Evolutionary conservation across 2,888 invertebrate species (phyloP).

Genomic region (Idaea aversata): DNA sequence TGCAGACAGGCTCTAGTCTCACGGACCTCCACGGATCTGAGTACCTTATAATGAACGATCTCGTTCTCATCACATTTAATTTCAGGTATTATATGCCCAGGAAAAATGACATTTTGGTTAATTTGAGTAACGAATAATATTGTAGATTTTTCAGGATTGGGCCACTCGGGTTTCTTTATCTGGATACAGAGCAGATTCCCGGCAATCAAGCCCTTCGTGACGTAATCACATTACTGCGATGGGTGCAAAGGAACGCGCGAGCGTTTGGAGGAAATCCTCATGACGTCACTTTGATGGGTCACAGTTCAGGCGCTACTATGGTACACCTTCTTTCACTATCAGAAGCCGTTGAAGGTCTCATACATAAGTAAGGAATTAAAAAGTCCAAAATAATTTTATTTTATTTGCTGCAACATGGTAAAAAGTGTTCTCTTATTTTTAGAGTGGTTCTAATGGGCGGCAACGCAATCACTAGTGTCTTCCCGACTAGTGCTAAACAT

Average conservation of each 20-base stretch:
- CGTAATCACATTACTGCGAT: slow-evolving; percentile 59
- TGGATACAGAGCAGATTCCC: slow-evolving; percentile 56
- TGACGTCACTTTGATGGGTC: slow-evolving; percentile 64
- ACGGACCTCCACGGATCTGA: slow-evolving; percentile 30
- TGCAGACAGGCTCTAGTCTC: slow-evolving; percentile 28
- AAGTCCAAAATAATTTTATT: neutral
- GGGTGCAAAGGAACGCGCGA: slow-evolving; percentile 61
- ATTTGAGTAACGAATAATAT: neutral
- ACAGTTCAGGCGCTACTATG: slow-evolving; percentile 63
- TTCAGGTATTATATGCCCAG: neutral
- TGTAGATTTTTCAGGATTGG: slow-evolving; percentile 52
- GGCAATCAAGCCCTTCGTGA: slow-evolving; percentile 73
- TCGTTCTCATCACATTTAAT: slow-evolving; percentile 33
- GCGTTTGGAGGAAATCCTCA: slow-evolving; percentile 67
- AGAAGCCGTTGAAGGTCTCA: slow-evolving; percentile 53
- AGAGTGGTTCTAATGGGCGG: slow-evolving; percentile 35
- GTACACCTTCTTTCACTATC: slow-evolving; percentile 61
- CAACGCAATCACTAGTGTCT: slow-evolving; percentile 12
- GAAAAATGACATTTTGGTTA: neutral
- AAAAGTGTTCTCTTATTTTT: neutral
- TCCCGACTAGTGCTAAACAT: slow-evolving; percentile 13
- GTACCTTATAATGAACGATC: slow-evolving; percentile 23
- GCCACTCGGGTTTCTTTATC: slow-evolving; percentile 69
- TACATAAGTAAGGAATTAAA: slow-evolving; percentile 43
- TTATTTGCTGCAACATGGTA: neutral